Evolutionary conservation across 2,888 invertebrate genomes (phyloP).

Genomic region (Teinopalpus imperialis): DNA sequence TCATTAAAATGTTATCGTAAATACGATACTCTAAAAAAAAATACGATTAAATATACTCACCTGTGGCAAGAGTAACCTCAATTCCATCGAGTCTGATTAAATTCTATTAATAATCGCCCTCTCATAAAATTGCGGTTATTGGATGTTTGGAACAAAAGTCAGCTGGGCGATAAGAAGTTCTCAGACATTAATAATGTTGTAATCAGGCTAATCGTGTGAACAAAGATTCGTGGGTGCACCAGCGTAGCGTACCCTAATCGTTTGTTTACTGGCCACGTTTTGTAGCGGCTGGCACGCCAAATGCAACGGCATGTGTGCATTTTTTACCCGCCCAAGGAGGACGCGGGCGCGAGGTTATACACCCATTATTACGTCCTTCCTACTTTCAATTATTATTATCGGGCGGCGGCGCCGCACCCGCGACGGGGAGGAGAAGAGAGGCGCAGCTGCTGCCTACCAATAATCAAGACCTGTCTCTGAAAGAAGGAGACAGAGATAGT

Average conservation of each 20-base stretch:
- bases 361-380: constrained; percentile 83
- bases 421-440: constrained; percentile 81
- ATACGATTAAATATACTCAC: too few relatives aligned
- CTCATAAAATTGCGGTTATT: neutral
- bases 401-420: constrained; percentile 77
- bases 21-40: too few relatives aligned
- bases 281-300: constrained; percentile 50
- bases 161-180: constrained; percentile 43
- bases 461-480: constrained; percentile 76
- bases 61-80: too few relatives aligned
- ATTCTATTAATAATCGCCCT: too few relatives aligned
- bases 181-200: constrained; percentile 46
- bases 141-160: constrained; percentile 5
- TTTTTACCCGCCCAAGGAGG: constrained; percentile 82
- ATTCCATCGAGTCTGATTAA: too few relatives aligned
- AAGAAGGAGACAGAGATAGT: constrained; percentile 65
- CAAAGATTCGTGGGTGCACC: constrained; percentile 48
- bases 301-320: constrained; percentile 74
- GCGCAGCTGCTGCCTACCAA: constrained; percentile 83
- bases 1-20: too few relatives aligned
- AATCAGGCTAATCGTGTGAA: constrained; percentile 55
- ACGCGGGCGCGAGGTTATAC: constrained; percentile 82
- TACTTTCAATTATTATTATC: constrained; percentile 83
- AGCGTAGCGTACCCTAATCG: constrained; percentile 47
- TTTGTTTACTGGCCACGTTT: constrained; percentile 60